These are phyloP conservation scores for Drosophila basisetae DNA, from an alignment of 2,888 invertebrate genomes.

Conservation along the genomic window DNA sequence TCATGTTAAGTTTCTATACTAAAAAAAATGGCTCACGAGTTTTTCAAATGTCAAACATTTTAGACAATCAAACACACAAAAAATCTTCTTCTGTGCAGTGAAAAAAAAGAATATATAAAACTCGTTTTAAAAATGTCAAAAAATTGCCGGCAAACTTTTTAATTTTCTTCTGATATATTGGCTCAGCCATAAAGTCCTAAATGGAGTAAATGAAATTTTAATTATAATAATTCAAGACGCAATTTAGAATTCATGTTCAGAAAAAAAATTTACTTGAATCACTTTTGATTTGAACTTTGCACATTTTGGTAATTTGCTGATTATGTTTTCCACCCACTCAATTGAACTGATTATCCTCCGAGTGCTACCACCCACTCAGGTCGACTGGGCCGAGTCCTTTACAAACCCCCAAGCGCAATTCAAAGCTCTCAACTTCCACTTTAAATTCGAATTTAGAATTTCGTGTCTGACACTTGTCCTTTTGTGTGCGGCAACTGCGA, in stretches of 20 bases:
- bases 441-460: too few relatives aligned
- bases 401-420: background rate
- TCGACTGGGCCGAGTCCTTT: background rate
- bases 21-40: background rate
- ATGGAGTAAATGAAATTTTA: background rate
- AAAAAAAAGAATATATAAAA: background rate
- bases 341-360: background rate
- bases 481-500: background rate
- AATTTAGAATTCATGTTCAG: background rate
- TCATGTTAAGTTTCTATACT: background rate
- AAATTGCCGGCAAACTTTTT: background rate
- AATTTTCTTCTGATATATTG: background rate
- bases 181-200: background rate
- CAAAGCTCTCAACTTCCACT: too few relatives aligned
- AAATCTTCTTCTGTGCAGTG: background rate
- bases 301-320: background rate
- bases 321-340: background rate
- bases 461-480: background rate
- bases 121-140: background rate
- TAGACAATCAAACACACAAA: background rate
- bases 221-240: background rate
- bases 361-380: background rate
- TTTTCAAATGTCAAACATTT: background rate
- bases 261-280: background rate
- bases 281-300: too few relatives aligned